A percentile compares a stretch with the other conserved stretches of the same genome.
These are phyloP conservation scores for Terrapene triunguis DNA, from an alignment of 2,113 vertebrate species.

Conservation along the genomic window DNA sequence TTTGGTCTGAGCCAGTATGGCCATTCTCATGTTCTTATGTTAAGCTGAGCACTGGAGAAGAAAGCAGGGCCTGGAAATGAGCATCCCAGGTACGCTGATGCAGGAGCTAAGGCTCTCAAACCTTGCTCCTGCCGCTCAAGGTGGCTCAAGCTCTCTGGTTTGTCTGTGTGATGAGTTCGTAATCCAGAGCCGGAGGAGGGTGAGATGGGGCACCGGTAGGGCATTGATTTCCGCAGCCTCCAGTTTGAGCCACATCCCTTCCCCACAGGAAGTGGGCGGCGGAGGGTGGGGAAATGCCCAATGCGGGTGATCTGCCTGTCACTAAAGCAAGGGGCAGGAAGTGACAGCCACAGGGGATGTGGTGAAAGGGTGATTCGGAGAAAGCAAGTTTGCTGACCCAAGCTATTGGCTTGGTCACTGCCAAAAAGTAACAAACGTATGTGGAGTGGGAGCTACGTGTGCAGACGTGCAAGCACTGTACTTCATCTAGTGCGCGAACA, in stretches of 20 bases:
- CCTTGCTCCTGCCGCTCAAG: fast-evolving
- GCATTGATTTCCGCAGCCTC: background rate
- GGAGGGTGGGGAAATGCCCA: background rate
- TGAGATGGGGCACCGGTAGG: background rate
- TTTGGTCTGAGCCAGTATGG: no score
- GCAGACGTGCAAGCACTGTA: no score
- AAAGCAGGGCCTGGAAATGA: background rate
- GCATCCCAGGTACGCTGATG: background rate
- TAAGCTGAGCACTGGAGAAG: no score
- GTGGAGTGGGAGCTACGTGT: background rate
- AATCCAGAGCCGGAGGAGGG: background rate
- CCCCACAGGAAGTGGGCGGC: background rate
- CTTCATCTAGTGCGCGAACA: fast-evolving
- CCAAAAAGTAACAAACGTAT: fast-evolving
- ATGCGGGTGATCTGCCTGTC: background rate
- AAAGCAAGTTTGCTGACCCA: background rate
- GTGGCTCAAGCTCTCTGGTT: background rate
- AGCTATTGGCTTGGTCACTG: background rate
- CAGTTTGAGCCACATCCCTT: background rate
- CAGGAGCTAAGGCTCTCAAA: background rate
- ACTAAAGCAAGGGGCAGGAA: fast-evolving
- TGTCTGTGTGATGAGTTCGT: background rate
- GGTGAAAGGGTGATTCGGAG: background rate
- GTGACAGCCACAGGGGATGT: fast-evolving
- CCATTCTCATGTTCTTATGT: no score